Base-by-base conservation (phyloP, 2,797 vertebrate genomes). In the Vultur gryphus region DNA sequence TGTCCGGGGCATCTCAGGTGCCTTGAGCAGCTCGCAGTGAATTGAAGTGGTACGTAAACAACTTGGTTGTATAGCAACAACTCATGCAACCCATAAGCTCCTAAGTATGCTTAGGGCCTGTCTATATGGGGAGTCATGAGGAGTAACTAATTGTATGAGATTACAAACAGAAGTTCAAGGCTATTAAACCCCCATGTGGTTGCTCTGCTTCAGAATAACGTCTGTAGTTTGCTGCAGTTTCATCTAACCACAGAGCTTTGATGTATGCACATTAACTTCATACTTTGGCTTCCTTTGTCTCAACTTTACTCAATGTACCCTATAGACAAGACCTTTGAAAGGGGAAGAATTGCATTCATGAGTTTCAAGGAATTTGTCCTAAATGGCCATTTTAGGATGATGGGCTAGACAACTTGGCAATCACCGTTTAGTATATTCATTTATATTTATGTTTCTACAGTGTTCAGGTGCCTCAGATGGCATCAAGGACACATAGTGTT, bases 61-160 rank as follows among this genome's bases (percentile, higher is more conserved):
- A 0, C 71, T 51, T 9, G 0, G 3, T 4, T 26, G 58, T 33
- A 7, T 1, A 13, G 29, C 46, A 48, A 5, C 46, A 23, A 3
- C 46, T 57, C 8, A 0, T 1, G 11, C 28, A 26, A 24, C 23
- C 77, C 49, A 0, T 6, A 5, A 49, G 67, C 64, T 78, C 39
- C 44, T 1, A 3, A 4, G 39, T 5, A 6, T 1, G 23, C 15
- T 28, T 9, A 5, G 62, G 72, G 72, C 71, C 46, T 11, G 26
- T 20, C n/a, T 44, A 2, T 24, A 0, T 6, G 21, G 58, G 78
- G 52, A 57, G 43, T 58, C 24, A 3, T 8, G 39, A 51, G 75
- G 37, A 43, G 61, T 29, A 29, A 25, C 41, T 43, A 6, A 29
- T 25, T 23, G 67, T 57, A 1, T 5, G 48, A 58, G 79, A 16